Conservation (phyloP, 2,797 vertebrate genomes). For the Chromobotia macracanthus region DNA sequence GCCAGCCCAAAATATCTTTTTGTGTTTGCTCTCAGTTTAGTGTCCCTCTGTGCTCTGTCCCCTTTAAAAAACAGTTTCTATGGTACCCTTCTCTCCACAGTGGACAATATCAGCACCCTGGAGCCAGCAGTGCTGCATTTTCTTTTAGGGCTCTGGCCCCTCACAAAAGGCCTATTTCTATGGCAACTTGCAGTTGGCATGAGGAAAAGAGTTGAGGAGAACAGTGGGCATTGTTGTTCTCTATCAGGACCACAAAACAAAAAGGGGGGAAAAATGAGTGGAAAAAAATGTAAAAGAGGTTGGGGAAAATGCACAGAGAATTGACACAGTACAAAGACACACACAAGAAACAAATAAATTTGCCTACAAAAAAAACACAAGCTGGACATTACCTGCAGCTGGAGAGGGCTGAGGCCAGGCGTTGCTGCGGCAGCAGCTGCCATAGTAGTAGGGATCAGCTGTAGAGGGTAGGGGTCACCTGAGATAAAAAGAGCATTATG, state of each 20-base stretch:
- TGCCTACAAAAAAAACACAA: conserved; percentile 13
- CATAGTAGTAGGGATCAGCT: conserved; percentile 99
- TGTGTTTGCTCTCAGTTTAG: conserved; percentile 57
- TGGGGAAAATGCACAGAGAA: conserved; percentile 44
- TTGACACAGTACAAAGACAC: conserved; percentile 30
- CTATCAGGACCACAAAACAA: conserved; percentile 50
- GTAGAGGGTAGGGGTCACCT: conserved; percentile 98
- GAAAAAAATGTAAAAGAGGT: conserved; percentile 51
- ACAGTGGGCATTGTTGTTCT: conserved; percentile 59
- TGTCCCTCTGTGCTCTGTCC: conserved; percentile 50
- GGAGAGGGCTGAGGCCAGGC: conserved; percentile 91
- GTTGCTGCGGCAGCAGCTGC: conserved; percentile 91
- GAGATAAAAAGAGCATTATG: conserved; percentile 67
- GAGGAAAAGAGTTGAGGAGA: conserved; percentile 53
- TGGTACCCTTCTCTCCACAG: conserved; percentile 54
- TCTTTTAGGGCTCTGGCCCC: conserved; percentile 49
- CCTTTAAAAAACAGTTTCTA: conserved; percentile 56
- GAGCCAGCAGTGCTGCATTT: conserved; percentile 59
- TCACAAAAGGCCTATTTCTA: conserved; percentile 59
- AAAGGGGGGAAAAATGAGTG: conserved; percentile 11
- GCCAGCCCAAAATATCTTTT: conserved; percentile 40
- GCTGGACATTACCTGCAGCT: conserved; percentile 90
- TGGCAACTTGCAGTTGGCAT: conserved; percentile 60
- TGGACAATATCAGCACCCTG: conserved; percentile 58
- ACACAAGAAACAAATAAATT: conserved; percentile 41